These are phyloP conservation scores for Tenrec ecaudatus DNA, from an alignment of 2,113 vertebrate species.

Conservation along the genomic window DNA sequence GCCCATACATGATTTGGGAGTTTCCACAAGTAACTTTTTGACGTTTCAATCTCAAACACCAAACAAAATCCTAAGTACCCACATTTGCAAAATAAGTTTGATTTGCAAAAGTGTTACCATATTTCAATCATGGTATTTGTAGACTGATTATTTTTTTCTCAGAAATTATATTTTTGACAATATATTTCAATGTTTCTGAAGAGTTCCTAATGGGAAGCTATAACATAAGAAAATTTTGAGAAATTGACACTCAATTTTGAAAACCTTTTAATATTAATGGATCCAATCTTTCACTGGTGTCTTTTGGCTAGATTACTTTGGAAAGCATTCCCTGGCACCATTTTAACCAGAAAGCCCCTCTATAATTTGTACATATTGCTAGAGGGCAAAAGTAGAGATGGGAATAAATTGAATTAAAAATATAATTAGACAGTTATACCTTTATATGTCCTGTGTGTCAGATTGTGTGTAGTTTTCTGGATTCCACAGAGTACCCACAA, in stretches of 20 bases:
- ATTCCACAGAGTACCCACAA: not conserved
- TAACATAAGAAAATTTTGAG: not conserved
- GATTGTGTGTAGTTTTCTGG: not conserved
- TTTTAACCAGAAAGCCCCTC: not conserved
- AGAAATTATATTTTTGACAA: constrained; percentile 47
- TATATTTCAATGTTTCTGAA: constrained; percentile 49
- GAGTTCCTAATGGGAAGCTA: constrained; percentile 14
- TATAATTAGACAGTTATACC: not conserved
- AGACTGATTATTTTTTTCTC: constrained; percentile 13
- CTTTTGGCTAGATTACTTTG: constrained; percentile 53
- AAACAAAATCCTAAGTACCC: constrained; percentile 14
- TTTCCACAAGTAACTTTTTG: constrained; percentile 26
- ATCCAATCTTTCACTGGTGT: not conserved
- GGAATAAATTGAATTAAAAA: constrained; percentile 58
- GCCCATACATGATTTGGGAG: not conserved
- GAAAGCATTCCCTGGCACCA: constrained; percentile 45
- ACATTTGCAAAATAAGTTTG: constrained; percentile 8
- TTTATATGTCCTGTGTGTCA: constrained; percentile 21
- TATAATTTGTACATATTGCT: constrained; percentile 13
- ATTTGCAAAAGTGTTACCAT: constrained; percentile 48
- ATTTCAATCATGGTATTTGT: constrained; percentile 50
- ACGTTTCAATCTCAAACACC: not conserved
- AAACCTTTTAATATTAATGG: constrained; percentile 47
- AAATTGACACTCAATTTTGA: constrained; percentile 27
- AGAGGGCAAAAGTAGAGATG: constrained; percentile 35